Conservation (phyloP, 1,140 invertebrate species). For the Adoxophyes honmai region DNA sequence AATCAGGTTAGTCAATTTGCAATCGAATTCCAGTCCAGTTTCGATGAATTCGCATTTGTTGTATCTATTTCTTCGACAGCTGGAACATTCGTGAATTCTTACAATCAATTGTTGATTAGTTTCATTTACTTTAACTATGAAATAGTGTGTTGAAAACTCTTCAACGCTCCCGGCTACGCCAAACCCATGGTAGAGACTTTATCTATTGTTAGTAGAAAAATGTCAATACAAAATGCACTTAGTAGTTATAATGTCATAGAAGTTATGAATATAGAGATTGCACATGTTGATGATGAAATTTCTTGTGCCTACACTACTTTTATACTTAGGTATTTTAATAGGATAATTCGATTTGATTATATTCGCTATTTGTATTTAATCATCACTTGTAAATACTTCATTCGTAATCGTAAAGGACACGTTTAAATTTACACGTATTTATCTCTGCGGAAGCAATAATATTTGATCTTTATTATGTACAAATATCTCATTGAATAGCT, state of each 20-base stretch:
- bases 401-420: slow-evolving; percentile 16
- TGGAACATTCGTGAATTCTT: too few species aligned
- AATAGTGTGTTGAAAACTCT: too few species aligned
- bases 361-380: slow-evolving; percentile 28
- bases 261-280: slow-evolving; percentile 46
- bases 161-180: too few species aligned
- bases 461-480: not conserved
- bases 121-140: too few species aligned
- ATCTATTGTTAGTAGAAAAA: not conserved
- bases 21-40: too few species aligned
- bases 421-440: slow-evolving; percentile 7
- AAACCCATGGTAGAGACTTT: too few species aligned
- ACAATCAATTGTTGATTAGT: too few species aligned
- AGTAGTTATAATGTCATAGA: slow-evolving; percentile 24
- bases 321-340: slow-evolving; percentile 64
- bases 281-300: slow-evolving; percentile 65
- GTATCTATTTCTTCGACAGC: too few species aligned
- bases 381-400: slow-evolving; percentile 40
- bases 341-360: slow-evolving; percentile 32
- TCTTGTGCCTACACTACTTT: slow-evolving; percentile 71
- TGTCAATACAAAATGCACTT: slow-evolving; percentile 18
- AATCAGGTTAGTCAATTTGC: too few species aligned
- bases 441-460: slow-evolving; percentile 9
- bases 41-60: too few species aligned
- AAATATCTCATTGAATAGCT: not conserved